A percentile compares a stretch with the other conserved stretches of the same genome.
Evolutionary conservation across 2,888 invertebrate species (phyloP).

Genomic region (Apodemia duryi): DNA sequence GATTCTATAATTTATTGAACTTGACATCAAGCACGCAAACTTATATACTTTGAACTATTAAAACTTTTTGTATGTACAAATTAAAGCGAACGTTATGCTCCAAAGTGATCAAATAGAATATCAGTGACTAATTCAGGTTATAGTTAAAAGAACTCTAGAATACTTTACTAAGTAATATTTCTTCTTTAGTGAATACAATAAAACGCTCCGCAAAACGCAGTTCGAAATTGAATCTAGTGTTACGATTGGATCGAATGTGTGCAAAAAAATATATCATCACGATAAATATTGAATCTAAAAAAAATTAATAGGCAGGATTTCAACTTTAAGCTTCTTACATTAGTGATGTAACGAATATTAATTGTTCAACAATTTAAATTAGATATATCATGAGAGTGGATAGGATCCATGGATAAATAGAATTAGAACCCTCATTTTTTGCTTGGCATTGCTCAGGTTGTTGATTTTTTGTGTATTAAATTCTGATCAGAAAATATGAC

Average conservation of each 20-base stretch:
- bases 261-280: constrained; percentile 49
- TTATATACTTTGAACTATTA: no score
- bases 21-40: no score
- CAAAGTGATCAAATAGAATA: no score
- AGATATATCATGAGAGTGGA: no score
- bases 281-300: constrained; percentile 49
- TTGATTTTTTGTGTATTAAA: no score
- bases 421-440: no score
- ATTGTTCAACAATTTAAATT: neutral
- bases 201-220: constrained; percentile 36
- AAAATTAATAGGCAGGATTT: constrained; percentile 44
- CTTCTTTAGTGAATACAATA: constrained; percentile 40
- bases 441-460: no score
- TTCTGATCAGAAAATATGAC: no score
- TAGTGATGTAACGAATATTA: constrained; percentile 10
- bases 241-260: constrained; percentile 49
- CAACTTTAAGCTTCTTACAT: constrained; percentile 8
- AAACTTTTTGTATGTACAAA: no score
- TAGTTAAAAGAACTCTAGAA: neutral
- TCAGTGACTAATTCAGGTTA: neutral
- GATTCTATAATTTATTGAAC: no score
- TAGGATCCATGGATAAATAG: no score
- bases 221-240: constrained; percentile 51
- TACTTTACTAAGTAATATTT: constrained; percentile 32
- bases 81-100: neutral